Base-by-base conservation (phyloP, 2,113 vertebrate species). In the Lamprotornis superbus region DNA sequence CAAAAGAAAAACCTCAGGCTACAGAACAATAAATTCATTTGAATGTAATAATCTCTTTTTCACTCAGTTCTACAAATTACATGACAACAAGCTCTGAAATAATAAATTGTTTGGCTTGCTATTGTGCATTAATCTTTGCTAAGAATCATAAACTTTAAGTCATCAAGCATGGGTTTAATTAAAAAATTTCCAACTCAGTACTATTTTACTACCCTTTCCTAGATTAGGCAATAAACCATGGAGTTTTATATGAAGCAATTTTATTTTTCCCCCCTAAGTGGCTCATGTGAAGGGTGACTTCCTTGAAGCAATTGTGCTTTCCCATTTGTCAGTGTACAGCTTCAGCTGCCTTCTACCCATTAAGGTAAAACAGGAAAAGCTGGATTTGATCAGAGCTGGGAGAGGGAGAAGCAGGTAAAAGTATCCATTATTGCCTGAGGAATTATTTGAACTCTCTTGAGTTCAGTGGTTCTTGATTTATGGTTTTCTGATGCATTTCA, bases 81-180 rank as follows among this genome's bases (percentile, higher is more conserved):
- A 83, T 61, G 91, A 85, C 89, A 96, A 91, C 55, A 87, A 75
- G 90, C 88, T 56, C 21, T 87, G 86, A 82, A 82, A 94, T 84
- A 94, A 92, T 44, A 96, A 96, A 97, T 87, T 88, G 77, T 93
- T 91, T 77, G 71, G 27, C 89, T 98, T 85, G 44, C 87, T 94
- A 63, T 92, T 85, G 64, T 81, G 83, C 83, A 96, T 97, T 96
- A 95, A 97, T 96, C 95, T 98, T 96, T 59, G 69, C 84, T 81
- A n/a, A 69, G 87, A 87, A 88, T 95, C 74, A 31, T 74, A 96
- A 97, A 94, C 83, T 76, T 95, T 84, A 91, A 82, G 74, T 67
- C 82, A 90, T 82, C 59, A 86, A 93, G 67, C 37, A 6, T 47
- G 28, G 60, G 25, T 96, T 97, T 97, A 97, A 98, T 97, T 97